Evolutionary conservation across 1,140 invertebrate species (phyloP).

Genomic region (Colletes latitarsis): DNA sequence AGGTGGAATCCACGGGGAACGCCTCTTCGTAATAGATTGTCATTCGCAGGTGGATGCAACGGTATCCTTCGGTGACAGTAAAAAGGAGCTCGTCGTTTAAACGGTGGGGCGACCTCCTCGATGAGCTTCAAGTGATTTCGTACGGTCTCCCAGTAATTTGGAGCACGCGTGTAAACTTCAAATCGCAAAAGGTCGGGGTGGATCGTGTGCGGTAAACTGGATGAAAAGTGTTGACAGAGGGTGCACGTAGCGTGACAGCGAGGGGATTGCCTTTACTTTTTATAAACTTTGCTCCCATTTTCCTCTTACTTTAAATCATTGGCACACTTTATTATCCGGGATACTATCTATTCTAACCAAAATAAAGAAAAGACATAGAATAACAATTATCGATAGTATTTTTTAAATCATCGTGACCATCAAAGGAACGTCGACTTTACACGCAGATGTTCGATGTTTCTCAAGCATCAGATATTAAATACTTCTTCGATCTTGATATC

Average conservation of each 20-base stretch:
- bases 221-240: no score
- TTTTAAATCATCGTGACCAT: no score
- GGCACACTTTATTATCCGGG: no score
- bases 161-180: slow-evolving; percentile 25
- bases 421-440: background rate
- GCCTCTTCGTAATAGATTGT: slow-evolving; percentile 63
- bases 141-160: slow-evolving; percentile 11
- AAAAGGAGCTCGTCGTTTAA: slow-evolving; percentile 38
- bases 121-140: slow-evolving; percentile 28
- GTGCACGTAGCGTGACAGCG: no score
- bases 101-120: slow-evolving; percentile 21
- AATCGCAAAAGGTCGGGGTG: background rate
- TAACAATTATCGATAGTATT: no score
- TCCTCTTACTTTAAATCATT: no score
- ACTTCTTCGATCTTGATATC: background rate
- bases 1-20: slow-evolving; percentile 47
- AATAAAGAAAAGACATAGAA: no score
- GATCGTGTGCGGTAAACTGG: background rate
- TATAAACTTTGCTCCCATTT: no score
- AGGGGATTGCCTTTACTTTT: no score
- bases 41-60: slow-evolving; percentile 47
- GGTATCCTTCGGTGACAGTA: slow-evolving; percentile 24
- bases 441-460: background rate
- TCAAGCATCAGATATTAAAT: no score
- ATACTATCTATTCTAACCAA: no score